Conservation (phyloP, 2,888 invertebrate species). For the Patella ulyssiponensis region DNA sequence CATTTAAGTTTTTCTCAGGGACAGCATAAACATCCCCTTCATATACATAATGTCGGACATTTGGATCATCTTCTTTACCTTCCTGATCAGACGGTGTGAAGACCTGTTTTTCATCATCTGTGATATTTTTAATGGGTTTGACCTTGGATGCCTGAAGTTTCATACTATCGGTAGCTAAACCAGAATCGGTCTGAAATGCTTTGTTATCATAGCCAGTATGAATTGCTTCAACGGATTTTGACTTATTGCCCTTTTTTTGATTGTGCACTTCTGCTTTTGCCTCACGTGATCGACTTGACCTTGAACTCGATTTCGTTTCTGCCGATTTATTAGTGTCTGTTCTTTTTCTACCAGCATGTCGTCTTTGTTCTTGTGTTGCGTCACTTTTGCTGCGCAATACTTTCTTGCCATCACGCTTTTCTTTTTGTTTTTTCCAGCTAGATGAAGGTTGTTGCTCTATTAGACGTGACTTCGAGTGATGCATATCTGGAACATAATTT, state of each 20-base stretch:
- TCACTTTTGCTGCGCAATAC: not conserved
- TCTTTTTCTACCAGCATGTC: not conserved
- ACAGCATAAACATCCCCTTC: constrained; percentile 33
- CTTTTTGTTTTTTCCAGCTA: constrained; percentile 5
- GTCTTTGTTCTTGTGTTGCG: not conserved
- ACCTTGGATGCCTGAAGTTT: constrained; percentile 36
- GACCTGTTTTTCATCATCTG: constrained; percentile 42
- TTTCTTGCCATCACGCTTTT: not conserved
- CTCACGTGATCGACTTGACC: not conserved
- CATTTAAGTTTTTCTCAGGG: constrained; percentile 16
- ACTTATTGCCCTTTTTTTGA: constrained; percentile 11
- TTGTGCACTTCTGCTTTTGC: not conserved
- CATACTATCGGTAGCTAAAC: constrained; percentile 45
- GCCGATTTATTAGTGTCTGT: not conserved
- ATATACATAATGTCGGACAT: constrained; percentile 30
- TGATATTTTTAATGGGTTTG: constrained; percentile 34
- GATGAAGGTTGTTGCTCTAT: not conserved
- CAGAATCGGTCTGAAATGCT: constrained; percentile 11
- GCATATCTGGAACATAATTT: not conserved
- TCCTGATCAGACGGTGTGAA: not conserved
- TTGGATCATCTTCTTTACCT: constrained; percentile 7
- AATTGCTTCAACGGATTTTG: constrained; percentile 19
- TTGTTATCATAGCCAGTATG: constrained; percentile 23
- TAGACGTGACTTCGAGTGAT: not conserved
- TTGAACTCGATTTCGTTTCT: not conserved